Base-by-base conservation (phyloP, 2,888 invertebrate species). In the Xylophagus ater region DNA sequence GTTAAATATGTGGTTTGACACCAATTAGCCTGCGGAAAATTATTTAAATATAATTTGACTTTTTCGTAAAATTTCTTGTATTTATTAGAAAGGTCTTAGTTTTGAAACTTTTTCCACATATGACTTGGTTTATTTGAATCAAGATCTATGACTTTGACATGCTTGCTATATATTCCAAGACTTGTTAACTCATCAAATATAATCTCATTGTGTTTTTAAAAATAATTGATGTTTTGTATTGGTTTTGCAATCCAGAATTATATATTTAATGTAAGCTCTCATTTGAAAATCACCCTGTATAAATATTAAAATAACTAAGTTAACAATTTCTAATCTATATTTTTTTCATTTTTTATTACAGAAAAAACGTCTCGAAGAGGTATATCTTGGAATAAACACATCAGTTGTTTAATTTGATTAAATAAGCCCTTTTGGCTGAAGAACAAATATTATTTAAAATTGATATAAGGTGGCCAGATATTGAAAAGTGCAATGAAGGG, bases 321-420 rank as follows among this genome's bases (percentile, higher is more conserved):
- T 24, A 28, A 31, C 30, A 15, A 30, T 17, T 30, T 28, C 36
- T 35, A 38, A 43, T 37, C 13, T 20, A 58, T 60, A 43, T 48
- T 53, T 56, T 53, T 54, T 60, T 60, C 62, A 64, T 69, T 67
- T 57, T 66, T 59, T 69, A 72, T 79, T 77, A 53, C 78, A 82
- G 81, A 81, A 73, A 72, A 80, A 78, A 69, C 77, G 76, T 69
- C 70, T 81, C 70, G 81, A 82, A 68, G 82, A 82, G 79, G 82
- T 80, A 72, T 70, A 74, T 71, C 23, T 24, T n/a, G 19, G 3
- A 10, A n/a, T n/a, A n/a, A n/a, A n/a, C n/a, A n/a, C n/a, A n/a
- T n/a, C n/a, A n/a, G n/a, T n/a, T n/a, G n/a, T n/a, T n/a, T n/a
- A n/a, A n/a, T n/a, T n/a, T n/a, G n/a, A n/a, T n/a, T 37, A 15